Conservation (phyloP, 2,888 invertebrate species). For the Amphimallon solstitiale region DNA sequence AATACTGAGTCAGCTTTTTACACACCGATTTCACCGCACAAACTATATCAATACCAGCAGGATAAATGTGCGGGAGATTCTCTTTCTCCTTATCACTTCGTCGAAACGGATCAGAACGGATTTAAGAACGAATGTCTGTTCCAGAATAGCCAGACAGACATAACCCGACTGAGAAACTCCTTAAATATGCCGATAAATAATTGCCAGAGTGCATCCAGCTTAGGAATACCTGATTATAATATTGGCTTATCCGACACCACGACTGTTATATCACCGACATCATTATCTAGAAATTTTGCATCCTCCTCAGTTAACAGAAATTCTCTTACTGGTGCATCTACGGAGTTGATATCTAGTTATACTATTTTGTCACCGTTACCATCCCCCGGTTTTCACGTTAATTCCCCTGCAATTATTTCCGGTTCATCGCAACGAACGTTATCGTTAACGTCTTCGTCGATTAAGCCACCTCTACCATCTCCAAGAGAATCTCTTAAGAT, state of each 20-base stretch:
- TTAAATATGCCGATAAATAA: constrained; percentile 13
- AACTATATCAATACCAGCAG: constrained; percentile 20
- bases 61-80: not conserved
- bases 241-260: not conserved
- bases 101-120: constrained; percentile 20
- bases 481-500: constrained; percentile 28
- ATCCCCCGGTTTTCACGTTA: constrained; percentile 44
- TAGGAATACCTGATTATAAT: constrained; percentile 6
- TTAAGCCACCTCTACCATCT: constrained; percentile 44
- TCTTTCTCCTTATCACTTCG: constrained; percentile 7
- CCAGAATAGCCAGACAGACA: constrained; percentile 12
- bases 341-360: constrained; percentile 50
- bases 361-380: constrained; percentile 42
- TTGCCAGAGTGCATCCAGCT: constrained; percentile 5
- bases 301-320: constrained; percentile 35
- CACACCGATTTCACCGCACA: not conserved
- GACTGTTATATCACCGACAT: not conserved
- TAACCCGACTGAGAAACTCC: not conserved
- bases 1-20: not conserved
- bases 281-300: not conserved
- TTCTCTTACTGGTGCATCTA: constrained; percentile 39
- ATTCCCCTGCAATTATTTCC: not conserved
- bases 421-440: not conserved
- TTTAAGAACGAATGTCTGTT: constrained; percentile 6
- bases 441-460: constrained; percentile 31